These are phyloP conservation scores for Semaprochilodus insignis DNA, from an alignment of 2,797 vertebrate species.

Conservation along the genomic window DNA sequence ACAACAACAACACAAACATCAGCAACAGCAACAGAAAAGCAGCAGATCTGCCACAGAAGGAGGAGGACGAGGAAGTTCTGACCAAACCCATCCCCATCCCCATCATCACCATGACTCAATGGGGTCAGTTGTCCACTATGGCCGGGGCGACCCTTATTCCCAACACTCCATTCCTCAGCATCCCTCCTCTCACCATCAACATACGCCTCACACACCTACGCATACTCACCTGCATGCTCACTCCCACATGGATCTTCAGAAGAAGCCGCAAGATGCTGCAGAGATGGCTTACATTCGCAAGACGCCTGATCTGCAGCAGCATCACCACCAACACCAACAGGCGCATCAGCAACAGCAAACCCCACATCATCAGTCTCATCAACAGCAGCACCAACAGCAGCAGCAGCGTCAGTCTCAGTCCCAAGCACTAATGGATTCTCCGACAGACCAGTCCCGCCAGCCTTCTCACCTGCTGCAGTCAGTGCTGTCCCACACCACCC, in stretches of 20 bases:
- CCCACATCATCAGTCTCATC: slow-evolving; percentile 76
- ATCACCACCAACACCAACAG: slow-evolving; percentile 76
- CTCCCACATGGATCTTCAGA: slow-evolving; percentile 86
- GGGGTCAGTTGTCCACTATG: slow-evolving; percentile 89
- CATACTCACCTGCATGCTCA: slow-evolving; percentile 79
- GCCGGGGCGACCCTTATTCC: slow-evolving; percentile 79
- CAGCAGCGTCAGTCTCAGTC: slow-evolving; percentile 80
- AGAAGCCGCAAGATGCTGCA: slow-evolving; percentile 83
- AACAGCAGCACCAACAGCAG: slow-evolving; percentile 52
- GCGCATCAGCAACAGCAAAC: slow-evolving; percentile 75
- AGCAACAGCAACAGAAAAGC: slow-evolving; percentile 81
- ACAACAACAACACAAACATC: slow-evolving; percentile 63
- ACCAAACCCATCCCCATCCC: slow-evolving; percentile 80
- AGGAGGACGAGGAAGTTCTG: slow-evolving; percentile 68
- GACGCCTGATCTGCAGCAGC: slow-evolving; percentile 78
- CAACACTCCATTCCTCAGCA: slow-evolving; percentile 81
- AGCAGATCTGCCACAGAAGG: slow-evolving; percentile 75
- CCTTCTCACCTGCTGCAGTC: slow-evolving; percentile 84
- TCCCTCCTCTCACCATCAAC: slow-evolving; percentile 79
- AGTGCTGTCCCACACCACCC: slow-evolving; percentile 87
- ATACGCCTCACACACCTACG: slow-evolving; percentile 72
- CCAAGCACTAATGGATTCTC: slow-evolving; percentile 85
- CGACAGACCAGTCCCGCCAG: slow-evolving; percentile 82
- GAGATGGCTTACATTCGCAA: slow-evolving; percentile 83
- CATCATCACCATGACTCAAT: slow-evolving; percentile 87